Evolutionary conservation across 2,113 vertebrate genomes (phyloP).

Genomic region (Capreolus pygargus): DNA sequence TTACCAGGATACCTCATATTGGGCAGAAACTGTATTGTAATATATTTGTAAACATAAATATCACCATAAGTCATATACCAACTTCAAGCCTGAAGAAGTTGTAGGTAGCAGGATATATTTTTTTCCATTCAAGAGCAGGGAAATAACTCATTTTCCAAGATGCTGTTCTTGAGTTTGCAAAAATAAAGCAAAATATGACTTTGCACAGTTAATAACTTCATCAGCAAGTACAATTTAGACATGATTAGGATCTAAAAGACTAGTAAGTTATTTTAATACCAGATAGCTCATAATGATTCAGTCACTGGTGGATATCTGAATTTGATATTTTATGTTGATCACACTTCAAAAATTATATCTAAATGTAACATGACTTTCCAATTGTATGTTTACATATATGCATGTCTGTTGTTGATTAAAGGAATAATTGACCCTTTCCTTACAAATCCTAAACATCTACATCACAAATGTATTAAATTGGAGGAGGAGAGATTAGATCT

Average conservation of each 20-base stretch:
- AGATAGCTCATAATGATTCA: background rate
- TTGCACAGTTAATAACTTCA: slow-evolving; percentile 4
- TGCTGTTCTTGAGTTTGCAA: background rate
- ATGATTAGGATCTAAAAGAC: background rate
- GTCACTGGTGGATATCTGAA: background rate
- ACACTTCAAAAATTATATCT: slow-evolving; percentile 20
- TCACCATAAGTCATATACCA: background rate
- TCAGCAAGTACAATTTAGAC: background rate
- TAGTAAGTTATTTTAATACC: background rate
- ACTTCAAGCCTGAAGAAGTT: background rate
- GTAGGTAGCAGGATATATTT: background rate
- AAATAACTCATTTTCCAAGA: background rate
- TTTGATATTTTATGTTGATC: background rate
- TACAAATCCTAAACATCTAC: background rate
- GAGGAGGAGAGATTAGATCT: background rate
- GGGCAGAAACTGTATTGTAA: background rate
- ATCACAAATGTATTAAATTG: background rate
- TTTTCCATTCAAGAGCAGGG: background rate
- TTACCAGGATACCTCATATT: background rate
- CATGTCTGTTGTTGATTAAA: background rate
- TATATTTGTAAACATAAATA: background rate
- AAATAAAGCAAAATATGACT: background rate
- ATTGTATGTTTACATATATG: background rate
- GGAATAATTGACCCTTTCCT: background rate
- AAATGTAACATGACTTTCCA: background rate